Base-by-base conservation (phyloP, 2,797 vertebrate genomes). In the Sarcophilus harrisii region DNA sequence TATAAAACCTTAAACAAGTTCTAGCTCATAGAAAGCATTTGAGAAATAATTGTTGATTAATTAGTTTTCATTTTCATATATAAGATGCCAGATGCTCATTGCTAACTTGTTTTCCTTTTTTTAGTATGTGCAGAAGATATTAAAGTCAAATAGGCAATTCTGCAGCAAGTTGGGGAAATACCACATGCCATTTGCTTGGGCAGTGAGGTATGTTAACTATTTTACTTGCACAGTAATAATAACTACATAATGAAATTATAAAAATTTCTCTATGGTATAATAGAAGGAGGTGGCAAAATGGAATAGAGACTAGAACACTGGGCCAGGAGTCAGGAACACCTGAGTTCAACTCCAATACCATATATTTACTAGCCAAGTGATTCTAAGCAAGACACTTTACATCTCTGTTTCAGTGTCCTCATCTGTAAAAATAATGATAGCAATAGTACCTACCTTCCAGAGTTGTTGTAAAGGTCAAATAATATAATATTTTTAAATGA, bases 161-260 rank as follows among this genome's bases (percentile, higher is more conserved):
- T 99, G 99, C 96, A 99, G 98, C 98, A 99, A 99, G 98, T 97
- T 99, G 97, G 99, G 99, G 32, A 99, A 99, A 97, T 99, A 99
- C 97, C 99, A 99, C 3, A 99, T 99, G 99, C 99, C 99, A 0
- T 99, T 99, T 95, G 99, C 99, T 52, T 99, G 99, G 99, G 99
- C 99, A 0, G 98, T 99, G 96, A 99, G 99, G 99, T 99, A 98
- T 96, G 99, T 94, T 90, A 16, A 87, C 38, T 92, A 30, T 59
- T 95, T 73, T 91, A 54, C 49, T 91, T 54, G 21, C 45, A 58
- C 10, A 1, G 24, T 92, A 97, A 55, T 9, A 55, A 57, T 57
- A 32, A 8, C 54, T 90, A 49, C 2, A 45, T 73, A 73, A 73
- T 73, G n/a, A 29, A 73, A 73, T 73, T 38, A 8, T 73, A 49